A percentile compares a stretch with the other conserved stretches of the same genome.
Conservation (phyloP, 1,140 invertebrate genomes). For the Geopemphigus sp. region DNA sequence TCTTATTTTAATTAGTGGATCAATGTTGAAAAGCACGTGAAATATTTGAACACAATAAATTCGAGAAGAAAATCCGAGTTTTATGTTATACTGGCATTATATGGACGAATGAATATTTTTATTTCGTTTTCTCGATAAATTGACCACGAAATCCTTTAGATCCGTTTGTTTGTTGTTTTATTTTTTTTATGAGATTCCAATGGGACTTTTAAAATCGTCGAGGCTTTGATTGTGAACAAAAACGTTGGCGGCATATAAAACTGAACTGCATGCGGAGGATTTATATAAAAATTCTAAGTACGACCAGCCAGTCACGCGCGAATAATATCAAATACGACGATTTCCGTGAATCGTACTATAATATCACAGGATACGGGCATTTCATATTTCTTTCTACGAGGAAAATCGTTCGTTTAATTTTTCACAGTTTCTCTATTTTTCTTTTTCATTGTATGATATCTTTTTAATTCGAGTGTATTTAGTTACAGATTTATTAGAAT, state of each 20-base stretch:
- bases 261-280: not conserved
- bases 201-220: slow-evolving; percentile 15
- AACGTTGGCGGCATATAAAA: slow-evolving; percentile 21
- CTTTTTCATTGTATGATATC: too few species aligned
- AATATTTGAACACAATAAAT: not conserved
- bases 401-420: not conserved
- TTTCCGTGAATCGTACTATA: not conserved
- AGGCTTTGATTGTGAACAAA: slow-evolving; percentile 37
- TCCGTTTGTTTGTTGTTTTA: not conserved
- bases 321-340: not conserved
- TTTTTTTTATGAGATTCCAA: slow-evolving; percentile 18
- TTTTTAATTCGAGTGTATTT: too few species aligned
- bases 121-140: not conserved
- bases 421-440: too few species aligned
- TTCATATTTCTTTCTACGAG: not conserved
- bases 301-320: not conserved
- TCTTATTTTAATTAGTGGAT: not conserved
- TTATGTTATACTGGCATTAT: not conserved
- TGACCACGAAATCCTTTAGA: slow-evolving; percentile 29
- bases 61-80: not conserved
- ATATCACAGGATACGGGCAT: not conserved
- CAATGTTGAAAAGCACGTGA: not conserved
- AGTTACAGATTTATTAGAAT: too few species aligned
- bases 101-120: not conserved
- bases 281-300: slow-evolving; percentile 36